Evolutionary conservation across 2,888 invertebrate species (phyloP), one percentile per base, ranked within the genome.

Genomic region (Chouioia cunea): DNA sequence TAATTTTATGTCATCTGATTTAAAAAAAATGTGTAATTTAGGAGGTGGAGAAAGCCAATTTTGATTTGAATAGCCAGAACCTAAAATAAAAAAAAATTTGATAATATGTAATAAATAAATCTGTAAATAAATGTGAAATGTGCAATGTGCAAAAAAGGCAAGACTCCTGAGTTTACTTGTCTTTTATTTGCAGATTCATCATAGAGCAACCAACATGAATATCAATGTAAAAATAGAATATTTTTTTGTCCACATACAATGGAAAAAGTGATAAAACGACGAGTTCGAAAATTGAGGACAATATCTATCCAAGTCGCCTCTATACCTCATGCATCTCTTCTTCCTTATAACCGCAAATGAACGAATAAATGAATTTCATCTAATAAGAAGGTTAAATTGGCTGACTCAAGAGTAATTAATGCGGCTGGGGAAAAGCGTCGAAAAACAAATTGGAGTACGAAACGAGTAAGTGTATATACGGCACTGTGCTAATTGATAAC

Each of bases 11-110:
- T 65, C 43, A 15, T 52, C n/a, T 6, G 48, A 64, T 62, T 53
- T 44, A 65, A 56, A 18, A 44, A 68, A 60, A 20, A 66, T 54
- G 53, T 36, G 15, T 27, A n/a, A 63, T 64, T 82, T 81, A 83
- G 72, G 76, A 79, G 59, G 70, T 75, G 69, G 79, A 78, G 77
- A 78, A 80, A 78, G 77, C 77, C 79, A 79, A 78, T 78, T 81
- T 79, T 74, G 80, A 81, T 81, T 82, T 82, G 75, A 77, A 74
- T 76, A 78, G 77, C 78, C 81, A 79, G 78, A 81, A 83, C 75
- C 84, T 84, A 78, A 6, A 79, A 79, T 23, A 53, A 22, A 70
- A 54, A 70, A 36, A 36, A 36, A 36, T n/a, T n/a, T n/a, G n/a
- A n/a, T n/a, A n/a, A n/a, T n/a, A n/a, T n/a, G n/a, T n/a, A n/a